Percentiles rank a stretch among this genome's conserved stretches.
Conservation (phyloP, 2,888 invertebrate genomes). For the Phasia obesa region DNA sequence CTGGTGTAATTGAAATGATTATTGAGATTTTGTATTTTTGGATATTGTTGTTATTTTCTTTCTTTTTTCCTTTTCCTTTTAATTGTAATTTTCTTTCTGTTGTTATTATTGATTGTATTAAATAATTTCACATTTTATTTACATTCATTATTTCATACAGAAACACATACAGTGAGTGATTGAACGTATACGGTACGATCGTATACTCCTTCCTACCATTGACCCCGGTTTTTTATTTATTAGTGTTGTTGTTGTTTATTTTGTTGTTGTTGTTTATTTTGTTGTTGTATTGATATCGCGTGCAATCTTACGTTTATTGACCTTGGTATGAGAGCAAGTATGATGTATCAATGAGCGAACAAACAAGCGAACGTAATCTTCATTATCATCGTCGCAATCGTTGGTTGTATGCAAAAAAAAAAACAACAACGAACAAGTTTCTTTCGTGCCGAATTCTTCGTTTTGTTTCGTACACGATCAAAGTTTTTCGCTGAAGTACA, state of each 20-base stretch:
- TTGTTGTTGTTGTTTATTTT: conserved; percentile 66
- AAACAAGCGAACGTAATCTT: conserved; percentile 50
- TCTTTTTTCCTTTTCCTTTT: conserved; percentile 32
- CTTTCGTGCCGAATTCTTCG: conserved; percentile 19
- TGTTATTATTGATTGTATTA: conserved; percentile 38
- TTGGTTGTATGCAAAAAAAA: conserved; percentile 32
- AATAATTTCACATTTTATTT: conserved; percentile 69
- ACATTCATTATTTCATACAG: conserved; percentile 44
- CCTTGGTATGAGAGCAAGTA: conserved; percentile 72
- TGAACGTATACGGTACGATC: conserved; percentile 67
- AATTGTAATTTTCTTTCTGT: conserved; percentile 20
- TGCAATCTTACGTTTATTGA: conserved; percentile 73
- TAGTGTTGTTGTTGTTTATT: conserved; percentile 43
- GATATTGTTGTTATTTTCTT: conserved; percentile 49
- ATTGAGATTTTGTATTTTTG: conserved; percentile 44
- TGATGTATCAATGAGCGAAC: conserved; percentile 69
- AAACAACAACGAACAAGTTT: conserved; percentile 13
- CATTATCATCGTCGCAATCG: conserved; percentile 37
- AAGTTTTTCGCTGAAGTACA: conserved; percentile 45
- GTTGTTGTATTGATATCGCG: conserved; percentile 71
- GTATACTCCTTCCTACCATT: conserved; percentile 70
- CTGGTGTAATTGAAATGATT: conserved; percentile 47
- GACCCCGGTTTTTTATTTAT: conserved; percentile 68
- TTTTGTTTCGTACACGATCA: conserved; percentile 41
- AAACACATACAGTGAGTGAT: conserved; percentile 46